Conservation (phyloP, 2,797 vertebrate genomes). For the Argyrosomus regius region DNA sequence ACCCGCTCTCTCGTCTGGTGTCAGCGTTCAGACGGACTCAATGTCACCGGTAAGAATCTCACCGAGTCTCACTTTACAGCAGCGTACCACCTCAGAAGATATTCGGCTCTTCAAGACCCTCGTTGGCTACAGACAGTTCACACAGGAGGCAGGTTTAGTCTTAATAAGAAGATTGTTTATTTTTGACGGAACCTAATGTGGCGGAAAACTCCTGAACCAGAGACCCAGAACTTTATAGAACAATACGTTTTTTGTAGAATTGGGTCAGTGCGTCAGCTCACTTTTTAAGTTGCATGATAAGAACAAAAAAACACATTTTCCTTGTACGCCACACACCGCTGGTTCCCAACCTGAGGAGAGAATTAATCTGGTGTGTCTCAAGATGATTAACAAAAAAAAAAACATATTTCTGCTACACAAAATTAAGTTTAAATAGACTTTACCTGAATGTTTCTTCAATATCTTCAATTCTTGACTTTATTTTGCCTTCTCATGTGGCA, state of each 20-base stretch:
- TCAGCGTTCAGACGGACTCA: conserved; percentile 95
- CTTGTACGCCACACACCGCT: background rate
- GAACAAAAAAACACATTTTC: background rate
- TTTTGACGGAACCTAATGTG: too few species aligned
- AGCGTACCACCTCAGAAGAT: too few species aligned
- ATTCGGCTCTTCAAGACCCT: too few species aligned
- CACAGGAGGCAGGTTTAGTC: too few species aligned
- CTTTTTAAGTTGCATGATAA: background rate
- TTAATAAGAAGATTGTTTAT: too few species aligned
- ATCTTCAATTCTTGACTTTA: background rate
- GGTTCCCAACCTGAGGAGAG: too few species aligned
- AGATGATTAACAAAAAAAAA: background rate
- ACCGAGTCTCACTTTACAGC: background rate
- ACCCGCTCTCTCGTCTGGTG: conserved; percentile 90
- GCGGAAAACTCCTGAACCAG: too few species aligned
- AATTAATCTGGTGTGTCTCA: background rate
- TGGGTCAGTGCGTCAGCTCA: background rate
- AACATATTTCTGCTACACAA: background rate
- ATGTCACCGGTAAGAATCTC: conserved; percentile 91
- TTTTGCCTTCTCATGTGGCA: background rate
- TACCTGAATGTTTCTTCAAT: background rate
- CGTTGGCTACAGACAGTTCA: too few species aligned
- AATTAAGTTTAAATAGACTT: background rate
- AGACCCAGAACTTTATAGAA: too few species aligned
- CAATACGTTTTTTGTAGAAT: background rate